These are phyloP conservation scores for Oncorhynchus tshawytscha DNA, from an alignment of 2,113 vertebrate genomes.

Conservation along the genomic window DNA sequence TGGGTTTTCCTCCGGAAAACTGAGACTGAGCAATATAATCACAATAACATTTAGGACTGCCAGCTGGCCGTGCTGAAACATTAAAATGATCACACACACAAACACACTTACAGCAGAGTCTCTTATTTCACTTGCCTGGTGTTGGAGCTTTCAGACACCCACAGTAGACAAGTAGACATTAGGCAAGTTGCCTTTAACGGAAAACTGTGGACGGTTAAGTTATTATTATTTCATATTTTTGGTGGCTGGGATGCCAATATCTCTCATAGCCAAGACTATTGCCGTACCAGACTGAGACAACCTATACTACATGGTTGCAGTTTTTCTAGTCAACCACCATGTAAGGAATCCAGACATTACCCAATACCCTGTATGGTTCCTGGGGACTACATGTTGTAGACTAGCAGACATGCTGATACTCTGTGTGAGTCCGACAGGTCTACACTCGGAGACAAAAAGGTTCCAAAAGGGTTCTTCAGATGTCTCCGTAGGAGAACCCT, in stretches of 20 bases:
- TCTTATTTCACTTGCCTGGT: slow-evolving; percentile 39
- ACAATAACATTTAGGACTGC: slow-evolving; percentile 30
- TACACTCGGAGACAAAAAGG: slow-evolving; percentile 7
- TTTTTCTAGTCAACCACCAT: slow-evolving; percentile 20
- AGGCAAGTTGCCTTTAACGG: slow-evolving; percentile 31
- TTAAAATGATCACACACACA: neutral
- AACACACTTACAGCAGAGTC: neutral
- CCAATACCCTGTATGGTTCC: slow-evolving; percentile 52
- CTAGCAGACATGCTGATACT: slow-evolving; percentile 32
- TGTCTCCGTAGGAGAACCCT: no score
- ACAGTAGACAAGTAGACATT: slow-evolving; percentile 40
- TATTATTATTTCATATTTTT: slow-evolving; percentile 38
- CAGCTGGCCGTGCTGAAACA: slow-evolving; percentile 23
- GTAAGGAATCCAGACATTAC: slow-evolving; percentile 68
- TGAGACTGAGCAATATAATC: slow-evolving; percentile 37
- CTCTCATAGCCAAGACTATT: slow-evolving; percentile 49
- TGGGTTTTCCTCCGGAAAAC: slow-evolving; percentile 49
- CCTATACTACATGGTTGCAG: neutral
- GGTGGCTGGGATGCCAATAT: slow-evolving; percentile 18
- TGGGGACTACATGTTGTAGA: slow-evolving; percentile 30
- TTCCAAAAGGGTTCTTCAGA: neutral
- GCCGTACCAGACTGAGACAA: slow-evolving; percentile 50
- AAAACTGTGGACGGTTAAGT: slow-evolving; percentile 42
- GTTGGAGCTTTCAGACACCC: slow-evolving; percentile 24
- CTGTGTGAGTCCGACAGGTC: slow-evolving; percentile 4